These are phyloP conservation scores for Poeciliopsis turneri DNA, from an alignment of 2,797 vertebrate species.

Conservation along the genomic window DNA sequence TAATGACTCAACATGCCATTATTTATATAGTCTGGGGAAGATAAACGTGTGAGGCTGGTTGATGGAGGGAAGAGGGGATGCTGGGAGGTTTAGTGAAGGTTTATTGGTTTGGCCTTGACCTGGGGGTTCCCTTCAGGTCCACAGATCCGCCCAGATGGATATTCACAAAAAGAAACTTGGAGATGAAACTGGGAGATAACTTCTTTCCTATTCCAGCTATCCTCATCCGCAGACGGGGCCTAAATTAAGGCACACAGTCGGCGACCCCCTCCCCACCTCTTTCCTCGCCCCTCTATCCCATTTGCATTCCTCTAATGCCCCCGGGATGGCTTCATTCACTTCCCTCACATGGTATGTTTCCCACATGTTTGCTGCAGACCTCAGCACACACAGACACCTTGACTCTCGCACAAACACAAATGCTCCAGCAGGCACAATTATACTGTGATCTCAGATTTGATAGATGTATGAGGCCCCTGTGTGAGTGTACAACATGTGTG, in stretches of 20 bases:
- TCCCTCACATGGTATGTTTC: slow-evolving; percentile 51
- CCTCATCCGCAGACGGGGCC: slow-evolving; percentile 35
- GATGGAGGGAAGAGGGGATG: slow-evolving; percentile 50
- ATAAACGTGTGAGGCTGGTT: slow-evolving; percentile 36
- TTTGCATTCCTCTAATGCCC: slow-evolving; percentile 68
- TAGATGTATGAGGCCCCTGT: slow-evolving; percentile 55
- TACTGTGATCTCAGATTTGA: slow-evolving; percentile 62
- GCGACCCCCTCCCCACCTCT: not conserved
- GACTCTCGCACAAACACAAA: slow-evolving; percentile 50
- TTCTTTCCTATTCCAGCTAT: slow-evolving; percentile 29
- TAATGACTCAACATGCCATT: slow-evolving; percentile 77
- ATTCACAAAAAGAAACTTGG: slow-evolving; percentile 28
- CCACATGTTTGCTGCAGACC: slow-evolving; percentile 57
- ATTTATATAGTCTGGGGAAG: slow-evolving; percentile 64
- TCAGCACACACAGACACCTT: slow-evolving; percentile 49
- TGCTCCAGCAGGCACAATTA: slow-evolving; percentile 35
- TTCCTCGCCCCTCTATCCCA: slow-evolving; percentile 26
- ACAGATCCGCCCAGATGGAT: slow-evolving; percentile 47
- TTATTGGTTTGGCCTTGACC: slow-evolving; percentile 76
- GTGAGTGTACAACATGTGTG: slow-evolving; percentile 55
- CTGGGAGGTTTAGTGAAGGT: slow-evolving; percentile 56
- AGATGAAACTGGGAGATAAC: slow-evolving; percentile 69
- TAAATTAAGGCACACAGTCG: slow-evolving; percentile 25
- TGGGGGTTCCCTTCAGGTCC: slow-evolving; percentile 43
- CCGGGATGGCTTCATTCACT: slow-evolving; percentile 52